Conservation (phyloP, 2,113 vertebrate genomes). For the Ploceus nigricollis region DNA sequence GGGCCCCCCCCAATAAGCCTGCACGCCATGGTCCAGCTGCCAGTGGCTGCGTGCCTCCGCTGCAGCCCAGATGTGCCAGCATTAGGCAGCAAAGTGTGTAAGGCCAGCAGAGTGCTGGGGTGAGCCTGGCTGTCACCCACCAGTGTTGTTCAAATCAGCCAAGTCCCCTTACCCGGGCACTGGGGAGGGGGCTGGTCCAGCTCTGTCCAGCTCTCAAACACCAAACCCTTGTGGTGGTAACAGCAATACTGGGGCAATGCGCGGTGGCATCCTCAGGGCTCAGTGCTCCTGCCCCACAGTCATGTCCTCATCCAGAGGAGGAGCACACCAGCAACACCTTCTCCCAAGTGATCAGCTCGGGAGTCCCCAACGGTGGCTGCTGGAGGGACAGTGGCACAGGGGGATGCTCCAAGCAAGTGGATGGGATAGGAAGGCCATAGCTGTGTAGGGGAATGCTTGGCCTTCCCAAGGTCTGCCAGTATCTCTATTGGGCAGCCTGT, state of each 20-base stretch:
- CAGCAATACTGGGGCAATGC: fast-evolving
- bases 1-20: not conserved
- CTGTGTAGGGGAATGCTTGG: not conserved
- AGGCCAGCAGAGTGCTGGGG: not conserved
- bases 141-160: fast-evolving
- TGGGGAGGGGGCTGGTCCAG: not conserved
- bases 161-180: fast-evolving
- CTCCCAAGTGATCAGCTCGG: not conserved
- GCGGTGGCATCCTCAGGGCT: fast-evolving
- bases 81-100: not conserved
- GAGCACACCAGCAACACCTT: not conserved
- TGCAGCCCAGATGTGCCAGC: not conserved
- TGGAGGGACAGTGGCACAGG: not conserved
- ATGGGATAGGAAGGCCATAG: not conserved
- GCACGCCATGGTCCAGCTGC: not conserved
- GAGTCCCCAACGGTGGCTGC: not conserved
- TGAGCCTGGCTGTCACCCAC: not conserved
- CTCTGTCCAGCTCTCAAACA: fast-evolving
- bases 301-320: not conserved
- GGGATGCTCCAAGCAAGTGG: not conserved
- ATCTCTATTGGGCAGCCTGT: fast-evolving
- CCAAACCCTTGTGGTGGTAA: not conserved
- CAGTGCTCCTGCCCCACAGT: fast-evolving
- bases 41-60: fast-evolving
- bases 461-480: not conserved